Base-by-base conservation (phyloP, 2,113 vertebrate species). In the Tachysurus fulvidraco region DNA sequence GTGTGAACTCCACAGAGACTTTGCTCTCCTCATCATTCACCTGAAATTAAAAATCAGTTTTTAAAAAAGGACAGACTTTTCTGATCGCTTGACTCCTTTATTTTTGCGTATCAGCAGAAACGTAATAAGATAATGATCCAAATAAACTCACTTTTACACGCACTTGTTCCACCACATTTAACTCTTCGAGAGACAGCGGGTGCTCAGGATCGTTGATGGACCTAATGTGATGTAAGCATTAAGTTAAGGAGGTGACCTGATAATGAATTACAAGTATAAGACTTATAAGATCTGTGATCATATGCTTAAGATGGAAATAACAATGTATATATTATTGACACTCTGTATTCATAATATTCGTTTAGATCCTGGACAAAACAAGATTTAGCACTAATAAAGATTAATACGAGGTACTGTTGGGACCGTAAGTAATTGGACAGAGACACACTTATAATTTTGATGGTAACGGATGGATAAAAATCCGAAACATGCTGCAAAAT, bases 121-220 rank as follows among this genome's bases (percentile, higher is more conserved):
- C 12, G 69, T 73, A 73, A 46, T 16, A 50, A 52, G 44, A 50
- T 13, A 52, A 50, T 50, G 44, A 76, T 13, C 4, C 44, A 52
- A n/a, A 52, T 78, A 78, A 54, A 65, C 93, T 88, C 83, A 99
- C 97, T 82, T 96, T 93, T 57, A 99, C 96, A 74, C 96, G 92
- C 81, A 97, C 67, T 91, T 98, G 96, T 89, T 99, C 97, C 78
- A 99, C 96, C 0, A 99, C 97, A 41, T 99, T 99, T 65, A 99
- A 92, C 80, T 98, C 97, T 89, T 99, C 98, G 82, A 99, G 95
- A 0, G 96, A 97, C 83, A 99, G 95, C 0, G 98, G 98, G 87
- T 99, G 97, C 88, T 99, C 98, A 0, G 97, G 97, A 90, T 99
- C 97, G 85, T 96, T 99, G 89, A 99, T 99, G 71, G 96, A 96